These are phyloP conservation scores for Centropyge bicolor DNA, from an alignment of 2,797 vertebrate species.

Conservation along the genomic window DNA sequence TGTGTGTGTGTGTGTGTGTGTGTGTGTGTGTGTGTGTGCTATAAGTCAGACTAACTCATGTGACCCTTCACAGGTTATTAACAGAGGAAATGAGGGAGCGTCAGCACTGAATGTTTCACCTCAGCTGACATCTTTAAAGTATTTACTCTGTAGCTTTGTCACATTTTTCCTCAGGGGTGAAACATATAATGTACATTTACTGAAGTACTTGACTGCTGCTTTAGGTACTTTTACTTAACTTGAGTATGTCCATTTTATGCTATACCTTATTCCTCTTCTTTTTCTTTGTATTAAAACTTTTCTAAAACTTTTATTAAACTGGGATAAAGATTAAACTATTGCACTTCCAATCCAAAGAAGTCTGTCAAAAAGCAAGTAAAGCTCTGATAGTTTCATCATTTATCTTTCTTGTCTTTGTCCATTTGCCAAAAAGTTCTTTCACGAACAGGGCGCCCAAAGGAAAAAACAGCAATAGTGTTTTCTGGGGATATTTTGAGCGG, in stretches of 20 bases:
- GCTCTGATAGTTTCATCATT: neutral
- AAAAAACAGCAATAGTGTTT: neutral
- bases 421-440: neutral
- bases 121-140: neutral
- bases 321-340: neutral
- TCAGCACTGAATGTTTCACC: conserved; percentile 5
- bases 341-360: neutral
- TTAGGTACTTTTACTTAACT: neutral
- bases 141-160: neutral
- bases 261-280: neutral
- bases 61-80: conserved; percentile 29
- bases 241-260: neutral
- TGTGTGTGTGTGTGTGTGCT: neutral
- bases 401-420: neutral
- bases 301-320: too few species aligned
- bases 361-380: neutral
- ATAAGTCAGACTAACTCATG: conserved; percentile 10
- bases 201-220: too few species aligned
- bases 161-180: neutral
- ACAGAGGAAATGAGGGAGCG: neutral
- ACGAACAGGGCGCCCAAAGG: neutral
- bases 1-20: neutral
- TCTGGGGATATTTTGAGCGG: conserved; percentile 14
- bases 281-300: too few species aligned
- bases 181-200: neutral